Conservation (phyloP, 2,888 invertebrate species). For the Agrotis segetum region DNA sequence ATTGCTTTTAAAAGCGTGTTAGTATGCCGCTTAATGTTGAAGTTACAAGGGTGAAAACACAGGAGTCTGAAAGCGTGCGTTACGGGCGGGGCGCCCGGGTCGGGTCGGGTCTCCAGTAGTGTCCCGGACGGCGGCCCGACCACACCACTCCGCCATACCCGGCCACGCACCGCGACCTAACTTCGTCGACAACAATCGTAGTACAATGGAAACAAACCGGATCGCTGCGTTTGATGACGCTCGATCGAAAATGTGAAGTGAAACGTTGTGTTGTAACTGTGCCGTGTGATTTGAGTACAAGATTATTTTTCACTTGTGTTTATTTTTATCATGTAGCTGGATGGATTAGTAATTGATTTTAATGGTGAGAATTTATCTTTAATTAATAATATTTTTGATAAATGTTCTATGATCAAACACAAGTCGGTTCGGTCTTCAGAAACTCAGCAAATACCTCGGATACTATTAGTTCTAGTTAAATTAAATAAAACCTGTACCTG, state of each 20-base stretch:
- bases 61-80: constrained; percentile 63
- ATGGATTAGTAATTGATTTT: constrained; percentile 40
- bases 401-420: not conserved
- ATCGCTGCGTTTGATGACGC: constrained; percentile 72
- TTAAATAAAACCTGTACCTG: not conserved
- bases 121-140: constrained; percentile 74
- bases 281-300: constrained; percentile 42
- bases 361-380: constrained; percentile 51
- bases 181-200: constrained; percentile 70
- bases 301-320: constrained; percentile 39
- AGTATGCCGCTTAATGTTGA: constrained; percentile 67
- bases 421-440: not conserved
- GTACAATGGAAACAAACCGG: constrained; percentile 75
- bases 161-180: constrained; percentile 64
- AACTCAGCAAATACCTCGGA: not conserved
- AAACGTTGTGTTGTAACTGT: constrained; percentile 57
- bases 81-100: constrained; percentile 69
- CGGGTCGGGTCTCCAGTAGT: constrained; percentile 70
- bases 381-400: not conserved
- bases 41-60: constrained; percentile 73
- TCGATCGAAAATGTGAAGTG: constrained; percentile 79
- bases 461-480: not conserved
- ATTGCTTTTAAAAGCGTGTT: constrained; percentile 57
- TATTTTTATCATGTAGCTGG: constrained; percentile 53
- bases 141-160: constrained; percentile 55